Evolutionary conservation across 1,140 invertebrate genomes (phyloP).

Genomic region (Scylla paramamosain): DNA sequence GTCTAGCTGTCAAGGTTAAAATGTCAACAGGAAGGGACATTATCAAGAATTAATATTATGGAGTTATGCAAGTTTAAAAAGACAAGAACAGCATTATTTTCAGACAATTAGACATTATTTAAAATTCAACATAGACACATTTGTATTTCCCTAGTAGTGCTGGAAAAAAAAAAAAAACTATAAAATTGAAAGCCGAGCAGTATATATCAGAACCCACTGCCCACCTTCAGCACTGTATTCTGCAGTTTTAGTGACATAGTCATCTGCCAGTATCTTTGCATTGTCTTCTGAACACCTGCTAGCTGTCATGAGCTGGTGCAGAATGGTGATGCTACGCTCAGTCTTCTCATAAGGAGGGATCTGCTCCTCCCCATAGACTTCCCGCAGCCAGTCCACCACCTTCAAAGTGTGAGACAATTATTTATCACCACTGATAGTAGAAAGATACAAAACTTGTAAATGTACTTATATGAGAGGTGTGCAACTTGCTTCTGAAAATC

Average conservation of each 20-base stretch:
- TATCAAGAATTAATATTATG: no score
- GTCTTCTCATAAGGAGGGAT: slow-evolving; percentile 67
- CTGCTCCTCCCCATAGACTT: slow-evolving; percentile 61
- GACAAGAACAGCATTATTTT: not conserved
- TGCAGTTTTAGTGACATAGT: slow-evolving; percentile 50
- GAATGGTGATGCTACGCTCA: slow-evolving; percentile 54
- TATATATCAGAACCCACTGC: not conserved
- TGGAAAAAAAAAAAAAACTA: no score
- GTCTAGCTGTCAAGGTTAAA: not conserved
- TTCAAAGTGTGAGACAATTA: not conserved
- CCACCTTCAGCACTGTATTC: slow-evolving; percentile 67
- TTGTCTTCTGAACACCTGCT: slow-evolving; percentile 52
- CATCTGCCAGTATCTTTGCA: slow-evolving; percentile 45
- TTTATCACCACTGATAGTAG: no score
- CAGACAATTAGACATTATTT: not conserved
- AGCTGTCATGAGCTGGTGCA: slow-evolving; percentile 60
- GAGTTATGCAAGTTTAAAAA: no score
- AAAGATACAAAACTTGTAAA: no score
- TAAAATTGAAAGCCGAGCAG: no score
- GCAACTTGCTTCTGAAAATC: no score
- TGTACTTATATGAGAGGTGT: no score
- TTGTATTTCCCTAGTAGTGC: not conserved
- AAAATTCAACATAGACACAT: not conserved
- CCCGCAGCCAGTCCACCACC: slow-evolving; percentile 62
- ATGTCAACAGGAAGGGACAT: no score